A percentile compares a stretch with the other conserved stretches of the same genome.
Conservation (phyloP, 2,888 invertebrate genomes). For the Thalpophila matura region DNA sequence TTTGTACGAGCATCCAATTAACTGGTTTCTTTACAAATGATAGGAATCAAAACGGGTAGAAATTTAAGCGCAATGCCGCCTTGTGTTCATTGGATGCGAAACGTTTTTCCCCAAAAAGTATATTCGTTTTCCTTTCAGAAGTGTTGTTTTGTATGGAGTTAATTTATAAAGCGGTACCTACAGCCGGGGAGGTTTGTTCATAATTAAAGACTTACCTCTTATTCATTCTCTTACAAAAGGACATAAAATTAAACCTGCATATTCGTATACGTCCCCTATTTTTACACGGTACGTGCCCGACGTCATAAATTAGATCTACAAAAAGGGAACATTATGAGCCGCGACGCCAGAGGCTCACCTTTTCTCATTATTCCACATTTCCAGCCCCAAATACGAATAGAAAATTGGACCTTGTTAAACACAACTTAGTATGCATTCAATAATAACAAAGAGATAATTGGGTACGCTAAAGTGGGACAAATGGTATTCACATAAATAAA, state of each 20-base stretch:
- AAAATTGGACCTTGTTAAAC: constrained; percentile 69
- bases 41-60: constrained; percentile 61
- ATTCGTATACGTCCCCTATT: constrained; percentile 81
- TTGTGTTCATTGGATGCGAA: constrained; percentile 60
- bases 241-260: constrained; percentile 85
- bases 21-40: constrained; percentile 64
- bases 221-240: constrained; percentile 83
- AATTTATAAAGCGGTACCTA: constrained; percentile 76
- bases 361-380: constrained; percentile 80
- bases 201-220: constrained; percentile 84
- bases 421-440: constrained; percentile 61
- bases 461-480: constrained; percentile 18
- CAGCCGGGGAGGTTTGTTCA: constrained; percentile 74
- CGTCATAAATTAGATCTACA: constrained; percentile 86
- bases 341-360: constrained; percentile 76
- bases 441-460: constrained; percentile 54
- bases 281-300: constrained; percentile 81
- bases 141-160: constrained; percentile 74
- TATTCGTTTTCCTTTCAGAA: constrained; percentile 66
- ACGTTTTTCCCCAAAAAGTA: constrained; percentile 61
- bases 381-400: constrained; percentile 70
- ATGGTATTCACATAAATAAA: neutral
- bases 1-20: constrained; percentile 59
- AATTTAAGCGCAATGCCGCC: constrained; percentile 59
- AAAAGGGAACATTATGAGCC: constrained; percentile 82